phyloP scores from a whole-genome alignment of 1,140 invertebrate genomes.

The Tetramorium alpestre region DNA sequence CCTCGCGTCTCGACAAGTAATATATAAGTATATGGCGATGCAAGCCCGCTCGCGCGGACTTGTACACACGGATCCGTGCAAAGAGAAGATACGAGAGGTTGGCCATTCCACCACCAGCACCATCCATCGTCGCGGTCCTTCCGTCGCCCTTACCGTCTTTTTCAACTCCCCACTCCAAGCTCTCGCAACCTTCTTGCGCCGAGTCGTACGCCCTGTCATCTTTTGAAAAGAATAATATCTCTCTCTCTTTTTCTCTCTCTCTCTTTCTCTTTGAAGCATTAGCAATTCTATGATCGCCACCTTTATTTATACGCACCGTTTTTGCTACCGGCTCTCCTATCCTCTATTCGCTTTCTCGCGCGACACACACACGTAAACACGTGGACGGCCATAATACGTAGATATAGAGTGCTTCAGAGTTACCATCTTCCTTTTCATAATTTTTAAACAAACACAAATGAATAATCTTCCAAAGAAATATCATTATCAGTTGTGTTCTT shows the following conservation, averaged over 20 bases:
- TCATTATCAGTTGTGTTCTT: conserved; percentile 12
- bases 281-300: conserved; percentile 81
- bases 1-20: conserved; percentile 65
- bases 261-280: conserved; percentile 78
- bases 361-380: neutral
- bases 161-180: conserved; percentile 23
- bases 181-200: conserved; percentile 59
- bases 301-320: conserved; percentile 75
- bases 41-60: conserved; percentile 51
- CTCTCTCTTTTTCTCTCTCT: conserved; percentile 19
- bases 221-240: conserved; percentile 79
- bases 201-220: conserved; percentile 66
- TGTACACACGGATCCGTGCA: conserved; percentile 63
- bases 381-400: neutral
- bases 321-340: conserved; percentile 4
- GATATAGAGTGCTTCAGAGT: neutral
- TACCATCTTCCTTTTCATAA: neutral
- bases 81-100: conserved; percentile 31
- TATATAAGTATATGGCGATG: conserved; percentile 66
- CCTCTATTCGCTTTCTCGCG: conserved; percentile 54
- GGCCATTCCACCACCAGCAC: conserved; percentile 33
- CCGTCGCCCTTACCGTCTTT: conserved; percentile 40
- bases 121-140: conserved; percentile 40
- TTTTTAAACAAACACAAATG: neutral
- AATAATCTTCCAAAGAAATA: conserved; percentile 26